Conservation (phyloP, 2,113 vertebrate genomes). For the Albula glossodonta region DNA sequence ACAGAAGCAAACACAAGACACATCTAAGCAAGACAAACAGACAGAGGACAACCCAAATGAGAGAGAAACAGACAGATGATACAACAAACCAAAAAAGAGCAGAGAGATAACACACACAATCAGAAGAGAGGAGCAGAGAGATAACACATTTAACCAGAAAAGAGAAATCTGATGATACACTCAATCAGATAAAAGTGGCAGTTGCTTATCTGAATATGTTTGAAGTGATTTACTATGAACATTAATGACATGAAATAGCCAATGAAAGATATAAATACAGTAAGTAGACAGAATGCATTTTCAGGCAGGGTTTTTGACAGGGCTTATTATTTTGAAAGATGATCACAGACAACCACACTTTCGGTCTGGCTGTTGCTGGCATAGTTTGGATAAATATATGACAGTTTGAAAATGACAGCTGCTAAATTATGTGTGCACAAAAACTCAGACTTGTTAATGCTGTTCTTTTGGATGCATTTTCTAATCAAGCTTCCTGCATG, state of each 20-base stretch:
- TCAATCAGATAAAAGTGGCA: neutral
- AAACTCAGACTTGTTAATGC: neutral
- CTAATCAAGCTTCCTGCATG: neutral
- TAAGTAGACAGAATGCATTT: neutral
- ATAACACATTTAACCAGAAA: too few species aligned
- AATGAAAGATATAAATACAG: neutral
- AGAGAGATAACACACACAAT: too few species aligned
- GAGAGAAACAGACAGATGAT: neutral
- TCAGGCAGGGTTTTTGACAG: neutral
- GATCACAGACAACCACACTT: neutral
- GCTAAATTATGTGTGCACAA: neutral
- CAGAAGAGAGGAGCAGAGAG: too few species aligned
- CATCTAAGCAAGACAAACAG: conserved; percentile 13
- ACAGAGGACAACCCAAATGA: conserved; percentile 10
- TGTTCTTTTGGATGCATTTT: neutral
- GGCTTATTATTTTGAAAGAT: neutral
- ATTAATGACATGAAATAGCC: neutral
- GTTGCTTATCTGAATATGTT: too few species aligned
- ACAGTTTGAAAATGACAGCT: neutral
- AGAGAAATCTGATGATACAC: neutral
- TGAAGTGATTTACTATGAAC: neutral
- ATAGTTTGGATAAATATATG: neutral
- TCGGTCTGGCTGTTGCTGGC: neutral
- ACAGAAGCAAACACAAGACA: conserved; percentile 27
- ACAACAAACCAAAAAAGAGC: too few species aligned